These are phyloP conservation scores for Palaemon carinicauda DNA, from an alignment of 1,140 invertebrate species.

Conservation along the genomic window DNA sequence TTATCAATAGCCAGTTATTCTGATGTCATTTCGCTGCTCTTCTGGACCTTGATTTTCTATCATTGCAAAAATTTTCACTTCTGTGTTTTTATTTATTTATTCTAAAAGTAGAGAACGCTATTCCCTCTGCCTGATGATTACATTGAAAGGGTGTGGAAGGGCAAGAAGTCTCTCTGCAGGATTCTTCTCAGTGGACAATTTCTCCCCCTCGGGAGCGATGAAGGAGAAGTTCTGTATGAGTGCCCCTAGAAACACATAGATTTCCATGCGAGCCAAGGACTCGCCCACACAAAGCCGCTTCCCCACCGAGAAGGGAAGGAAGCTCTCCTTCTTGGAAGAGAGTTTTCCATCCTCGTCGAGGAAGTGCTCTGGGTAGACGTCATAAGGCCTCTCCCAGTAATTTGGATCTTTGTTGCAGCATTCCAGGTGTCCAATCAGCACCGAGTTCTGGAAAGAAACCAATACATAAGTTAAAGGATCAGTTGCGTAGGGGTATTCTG, in stretches of 20 bases:
- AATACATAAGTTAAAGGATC: background rate
- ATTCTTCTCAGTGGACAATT: background rate
- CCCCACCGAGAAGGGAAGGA: slow-evolving; percentile 65
- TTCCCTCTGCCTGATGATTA: background rate
- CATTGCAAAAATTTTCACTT: too few species aligned
- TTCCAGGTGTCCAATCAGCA: slow-evolving; percentile 64
- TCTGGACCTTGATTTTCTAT: too few species aligned
- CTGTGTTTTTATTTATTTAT: too few species aligned
- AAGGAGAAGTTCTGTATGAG: slow-evolving; percentile 82
- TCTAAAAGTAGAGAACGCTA: too few species aligned
- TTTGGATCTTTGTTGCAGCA: slow-evolving; percentile 64
- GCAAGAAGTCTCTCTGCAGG: background rate
- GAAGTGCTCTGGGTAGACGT: slow-evolving; percentile 65
- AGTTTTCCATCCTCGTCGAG: slow-evolving; percentile 43
- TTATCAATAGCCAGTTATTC: too few species aligned
- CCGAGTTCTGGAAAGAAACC: slow-evolving; percentile 25
- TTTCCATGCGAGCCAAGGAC: slow-evolving; percentile 80
- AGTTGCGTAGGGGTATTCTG: too few species aligned
- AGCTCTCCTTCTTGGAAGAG: background rate
- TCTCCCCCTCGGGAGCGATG: slow-evolving; percentile 18
- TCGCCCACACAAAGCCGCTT: slow-evolving; percentile 88
- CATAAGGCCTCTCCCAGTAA: slow-evolving; percentile 64
- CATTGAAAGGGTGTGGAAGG: background rate
- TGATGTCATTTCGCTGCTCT: too few species aligned
- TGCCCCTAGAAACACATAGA: slow-evolving; percentile 82